Evolutionary conservation across 2,888 invertebrate species (phyloP), one percentile per base, ranked within the genome.

Genomic region (Pristionchus japonicus): DNA sequence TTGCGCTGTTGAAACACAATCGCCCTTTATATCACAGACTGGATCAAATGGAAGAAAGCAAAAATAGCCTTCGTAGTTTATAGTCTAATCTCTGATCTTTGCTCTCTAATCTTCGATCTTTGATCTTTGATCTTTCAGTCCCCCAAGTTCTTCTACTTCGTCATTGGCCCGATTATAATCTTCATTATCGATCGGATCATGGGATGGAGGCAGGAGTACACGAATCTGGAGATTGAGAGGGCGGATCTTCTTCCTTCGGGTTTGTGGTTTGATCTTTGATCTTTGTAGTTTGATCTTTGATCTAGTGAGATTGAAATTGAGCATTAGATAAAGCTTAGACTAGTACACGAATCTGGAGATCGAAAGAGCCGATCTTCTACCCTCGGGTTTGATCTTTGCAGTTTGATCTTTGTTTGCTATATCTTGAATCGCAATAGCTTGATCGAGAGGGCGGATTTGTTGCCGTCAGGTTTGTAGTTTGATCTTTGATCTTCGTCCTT

Each of bases 101-200:
- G 43, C 43, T 6, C 11, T 43, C 43, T 43, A 43, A 77, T 43
- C 47, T 27, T 77, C 34, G 70, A 70, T 70, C 70, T 34, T 70
- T 70, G 37, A 67, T 67, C 67, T 67, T 20, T 67, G 67, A 67
- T 67, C 67, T 91, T 93, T 89, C 90, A 95, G 95, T 93, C 13
- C 97, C 98, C 0, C 95, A 97, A 94, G 89, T 98, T 98, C 95
- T 98, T 98, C 97, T 96, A 97, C 94, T 98, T 97, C 95, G 97
- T 98, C 94, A 96, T 98, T 37, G 97, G 97, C 31, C 98, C 98
- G 0, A 98, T 97, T 6, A 96, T 97, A 64, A 96, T 98, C 89
- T 98, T 97, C 93, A 96, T 97, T 0, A 95, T 98, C 77, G 98
- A 98, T 94, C 98, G 98, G 95, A 97, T 98, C 70, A 97, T 94